Base-by-base conservation (phyloP, 1,140 invertebrate species). In the Drosophila pruinosa region DNA sequence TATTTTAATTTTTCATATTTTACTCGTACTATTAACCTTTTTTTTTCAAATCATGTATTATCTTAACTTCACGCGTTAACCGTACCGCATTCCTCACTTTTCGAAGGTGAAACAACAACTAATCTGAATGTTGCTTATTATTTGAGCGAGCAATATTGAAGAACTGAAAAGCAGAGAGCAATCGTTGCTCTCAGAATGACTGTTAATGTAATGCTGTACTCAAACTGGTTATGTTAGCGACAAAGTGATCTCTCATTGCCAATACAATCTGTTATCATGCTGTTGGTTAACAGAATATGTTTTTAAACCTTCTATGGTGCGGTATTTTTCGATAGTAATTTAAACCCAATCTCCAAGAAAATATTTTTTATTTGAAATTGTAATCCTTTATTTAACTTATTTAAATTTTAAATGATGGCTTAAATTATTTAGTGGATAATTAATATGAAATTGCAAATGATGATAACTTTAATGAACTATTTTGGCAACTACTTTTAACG, bases 401-500 rank as follows among this genome's bases (percentile, higher is more conserved):
- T 45, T 10, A n/a, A 53, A 53, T 34, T 34, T n/a, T 19, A 53
- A 45, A 36, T 36, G 24, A 6, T 19, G 8, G 21, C 24, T 45
- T 34, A 26, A 8, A 47, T 36, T 34, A 48, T 8, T 34, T 6
- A 31, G 43, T 43, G n/a, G 14, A 62, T n/a, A 69, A 62, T 56
- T 36, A 62, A 31, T 3, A 47, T 38, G 21, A 22, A 61, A 68
- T 68, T 68, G 64, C 64, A 68, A 68, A 67, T 17, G 31, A 64
- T 34, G 59, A 43, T 3, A 65, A 57, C 62, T 57, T 72, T 58
- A 7, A n/a, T 2, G n/a, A 67, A 58, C 62, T 72, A 72, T 52
- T 70, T 72, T 72, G 69, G 69, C 69, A 72, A 52, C 24, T 53
- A 26, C n/a, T n/a, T n/a, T n/a, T n/a, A n/a, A n/a, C n/a, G n/a